phyloP scores from a whole-genome alignment of 2,888 invertebrate species.

The Lypha dubia region DNA sequence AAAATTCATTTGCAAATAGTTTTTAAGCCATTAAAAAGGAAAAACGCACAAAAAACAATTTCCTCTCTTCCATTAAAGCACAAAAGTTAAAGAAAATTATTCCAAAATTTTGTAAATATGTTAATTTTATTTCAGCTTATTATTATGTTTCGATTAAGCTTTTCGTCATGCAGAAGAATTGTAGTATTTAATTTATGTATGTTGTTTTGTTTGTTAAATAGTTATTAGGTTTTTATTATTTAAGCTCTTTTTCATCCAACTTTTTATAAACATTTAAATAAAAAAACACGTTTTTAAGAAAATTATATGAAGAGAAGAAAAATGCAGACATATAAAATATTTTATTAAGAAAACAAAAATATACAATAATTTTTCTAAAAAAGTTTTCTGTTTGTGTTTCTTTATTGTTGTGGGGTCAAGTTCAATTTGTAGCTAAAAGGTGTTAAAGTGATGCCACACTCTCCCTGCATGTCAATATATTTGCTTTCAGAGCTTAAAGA shows the following conservation, averaged over 20 bases:
- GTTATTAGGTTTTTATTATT: constrained; percentile 72
- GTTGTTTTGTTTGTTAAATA: constrained; percentile 75
- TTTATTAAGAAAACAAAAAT: constrained; percentile 66
- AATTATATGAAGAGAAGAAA: not conserved
- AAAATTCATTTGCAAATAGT: constrained; percentile 43
- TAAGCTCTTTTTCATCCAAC: not conserved
- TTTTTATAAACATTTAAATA: not conserved
- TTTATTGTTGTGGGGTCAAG: constrained; percentile 47
- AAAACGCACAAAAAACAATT: constrained; percentile 8
- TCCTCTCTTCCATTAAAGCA: constrained; percentile 17
- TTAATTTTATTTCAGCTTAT: constrained; percentile 42
- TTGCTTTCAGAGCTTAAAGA: constrained; percentile 80
- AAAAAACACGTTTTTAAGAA: constrained; percentile 2
- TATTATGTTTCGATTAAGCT: constrained; percentile 41
- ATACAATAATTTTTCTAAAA: constrained; percentile 68
- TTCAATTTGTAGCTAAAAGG: constrained; percentile 86
- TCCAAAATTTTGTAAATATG: constrained; percentile 55
- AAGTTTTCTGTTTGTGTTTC: constrained; percentile 26
- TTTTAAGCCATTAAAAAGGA: constrained; percentile 40
- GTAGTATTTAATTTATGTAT: constrained; percentile 65
- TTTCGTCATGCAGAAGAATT: not conserved
- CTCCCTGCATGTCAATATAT: constrained; percentile 86
- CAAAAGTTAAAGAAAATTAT: not conserved
- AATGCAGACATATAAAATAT: constrained; percentile 36
- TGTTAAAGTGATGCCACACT: constrained; percentile 89